Evolutionary conservation across 2,888 invertebrate genomes (phyloP), one percentile per base, ranked within the genome.

Genomic region (Aleiodes leptofemur): DNA sequence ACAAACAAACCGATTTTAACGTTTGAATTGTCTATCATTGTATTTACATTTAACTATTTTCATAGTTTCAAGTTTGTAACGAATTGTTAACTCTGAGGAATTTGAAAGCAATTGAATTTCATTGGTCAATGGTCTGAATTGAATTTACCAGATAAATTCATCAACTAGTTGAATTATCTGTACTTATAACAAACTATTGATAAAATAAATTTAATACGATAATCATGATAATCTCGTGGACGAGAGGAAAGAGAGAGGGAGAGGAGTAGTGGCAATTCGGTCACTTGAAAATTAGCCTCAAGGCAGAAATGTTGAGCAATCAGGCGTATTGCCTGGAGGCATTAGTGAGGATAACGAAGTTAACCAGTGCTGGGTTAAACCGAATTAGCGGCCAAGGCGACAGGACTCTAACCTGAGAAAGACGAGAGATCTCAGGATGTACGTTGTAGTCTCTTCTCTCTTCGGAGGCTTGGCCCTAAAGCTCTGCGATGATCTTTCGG

Each of bases 321-420:
- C 84, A 85, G 84, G 82, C 82, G 81, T 86, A 86, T 86, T 86
- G 86, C 86, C 82, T 82, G 82, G 82, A 82, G 80, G 84, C 82
- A 85, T 87, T 86, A 85, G 82, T 80, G 34, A 51, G 83, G 77
- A 72, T 87, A 88, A 88, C 84, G 77, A 82, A 84, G 84, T 88
- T 86, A 87, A 87, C 86, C 84, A 84, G 84, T 86, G 84, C 86
- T 82, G 82, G 83, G 84, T 85, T 86, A 85, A 86, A 86, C 82
- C 83, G 84, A 82, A 80, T 84, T 84, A 85, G 82, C 73, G 57
- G 74, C 70, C 68, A 74, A 75, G 76, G 73, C 73, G 78, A 80
- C 74, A 71, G 73, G 68, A 80, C 74, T 23, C 23, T 75, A 74
- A 71, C 70, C 69, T 66, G 72, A 74, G 66, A 76, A 73, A 56